These are phyloP conservation scores for Rhopalosiphum nymphaeae DNA, from an alignment of 2,888 invertebrate genomes.

Conservation along the genomic window DNA sequence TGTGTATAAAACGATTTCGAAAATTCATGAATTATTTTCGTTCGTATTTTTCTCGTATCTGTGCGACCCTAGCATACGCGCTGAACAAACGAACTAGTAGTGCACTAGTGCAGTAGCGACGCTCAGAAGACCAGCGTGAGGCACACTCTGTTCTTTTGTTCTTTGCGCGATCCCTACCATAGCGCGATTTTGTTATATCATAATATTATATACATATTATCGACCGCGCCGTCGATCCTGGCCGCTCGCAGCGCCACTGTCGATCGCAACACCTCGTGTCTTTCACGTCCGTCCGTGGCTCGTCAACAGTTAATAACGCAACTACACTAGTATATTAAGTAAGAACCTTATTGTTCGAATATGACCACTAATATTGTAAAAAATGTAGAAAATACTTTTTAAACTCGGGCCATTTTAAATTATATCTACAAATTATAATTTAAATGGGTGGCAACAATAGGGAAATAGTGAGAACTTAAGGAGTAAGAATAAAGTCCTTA, in stretches of 20 bases:
- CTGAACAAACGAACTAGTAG: background rate
- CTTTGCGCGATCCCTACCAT: slow-evolving; percentile 58
- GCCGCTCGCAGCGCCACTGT: slow-evolving; percentile 42
- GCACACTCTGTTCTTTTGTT: slow-evolving; percentile 54
- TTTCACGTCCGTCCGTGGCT: slow-evolving; percentile 37
- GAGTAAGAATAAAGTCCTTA: background rate
- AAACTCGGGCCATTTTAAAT: background rate
- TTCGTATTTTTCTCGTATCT: background rate
- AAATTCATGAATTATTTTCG: background rate
- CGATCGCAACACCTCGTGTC: background rate
- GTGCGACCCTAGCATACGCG: background rate
- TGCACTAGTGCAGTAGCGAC: background rate
- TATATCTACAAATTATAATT: background rate
- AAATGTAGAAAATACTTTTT: background rate
- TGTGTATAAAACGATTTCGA: background rate
- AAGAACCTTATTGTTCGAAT: background rate
- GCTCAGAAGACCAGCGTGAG: background rate
- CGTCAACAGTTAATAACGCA: background rate
- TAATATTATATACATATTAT: slow-evolving; percentile 7
- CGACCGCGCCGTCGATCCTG: slow-evolving; percentile 12
- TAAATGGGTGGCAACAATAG: background rate
- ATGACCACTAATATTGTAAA: background rate
- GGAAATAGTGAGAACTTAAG: background rate
- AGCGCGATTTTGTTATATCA: background rate
- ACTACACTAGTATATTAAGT: background rate